Conservation (phyloP, 2,113 vertebrate species). For the Paedocypris sp. region DNA sequence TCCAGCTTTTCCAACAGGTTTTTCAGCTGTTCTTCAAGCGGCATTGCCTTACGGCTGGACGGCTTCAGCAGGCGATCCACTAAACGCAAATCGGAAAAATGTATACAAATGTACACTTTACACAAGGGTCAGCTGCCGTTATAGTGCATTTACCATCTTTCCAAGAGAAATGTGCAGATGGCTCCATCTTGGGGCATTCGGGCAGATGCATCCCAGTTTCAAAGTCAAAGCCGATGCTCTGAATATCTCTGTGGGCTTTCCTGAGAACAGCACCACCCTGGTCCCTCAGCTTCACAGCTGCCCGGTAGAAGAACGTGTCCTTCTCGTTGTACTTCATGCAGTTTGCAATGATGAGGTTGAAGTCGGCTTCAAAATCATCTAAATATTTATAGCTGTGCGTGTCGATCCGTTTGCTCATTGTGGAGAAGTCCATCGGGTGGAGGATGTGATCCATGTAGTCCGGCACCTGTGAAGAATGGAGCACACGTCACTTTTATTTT, state of each 20-base stretch:
- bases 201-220: constrained; percentile 83
- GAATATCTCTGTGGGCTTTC: constrained; percentile 75
- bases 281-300: constrained; percentile 82
- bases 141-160: constrained; percentile 75
- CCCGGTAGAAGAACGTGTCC: constrained; percentile 91
- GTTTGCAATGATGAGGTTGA: constrained; percentile 87
- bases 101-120: neutral
- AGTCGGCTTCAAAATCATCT: constrained; percentile 83
- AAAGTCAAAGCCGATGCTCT: constrained; percentile 77
- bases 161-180: constrained; percentile 77
- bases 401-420: constrained; percentile 81
- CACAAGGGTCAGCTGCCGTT: neutral
- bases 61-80: constrained; percentile 84
- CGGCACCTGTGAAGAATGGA: constrained; percentile 75
- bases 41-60: constrained; percentile 71
- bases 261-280: constrained; percentile 85
- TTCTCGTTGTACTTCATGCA: constrained; percentile 97
- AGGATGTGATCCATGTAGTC: constrained; percentile 94
- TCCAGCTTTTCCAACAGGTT: constrained; percentile 89
- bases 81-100: constrained; percentile 33
- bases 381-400: constrained; percentile 78
- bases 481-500: no score
- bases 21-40: constrained; percentile 79
- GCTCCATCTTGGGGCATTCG: constrained; percentile 71
- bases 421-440: constrained; percentile 92